phyloP scores from a whole-genome alignment of 2,113 vertebrate species.

The Melanerpes aurifrons region DNA sequence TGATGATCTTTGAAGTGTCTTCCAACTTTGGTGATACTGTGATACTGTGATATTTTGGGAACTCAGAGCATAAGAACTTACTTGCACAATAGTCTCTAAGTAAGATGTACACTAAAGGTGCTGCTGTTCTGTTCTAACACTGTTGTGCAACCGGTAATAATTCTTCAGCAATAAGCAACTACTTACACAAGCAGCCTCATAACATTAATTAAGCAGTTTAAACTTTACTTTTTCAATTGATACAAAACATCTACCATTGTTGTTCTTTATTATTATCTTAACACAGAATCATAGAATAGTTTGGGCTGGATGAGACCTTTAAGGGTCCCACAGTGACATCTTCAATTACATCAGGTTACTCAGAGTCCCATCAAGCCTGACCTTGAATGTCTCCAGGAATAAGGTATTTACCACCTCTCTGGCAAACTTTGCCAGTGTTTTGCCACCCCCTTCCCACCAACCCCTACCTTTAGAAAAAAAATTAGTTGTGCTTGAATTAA shows the following conservation, averaged over 20 bases:
- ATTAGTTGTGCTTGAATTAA: too few relatives aligned
- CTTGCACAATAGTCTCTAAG: not conserved
- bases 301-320: accelerated
- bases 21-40: too few relatives aligned
- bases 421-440: not conserved
- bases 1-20: too few relatives aligned
- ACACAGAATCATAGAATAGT: not conserved
- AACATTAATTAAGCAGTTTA: not conserved
- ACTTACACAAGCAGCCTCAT: not conserved
- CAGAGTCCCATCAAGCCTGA: accelerated
- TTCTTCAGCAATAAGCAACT: not conserved
- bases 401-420: too few relatives aligned
- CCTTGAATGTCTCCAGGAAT: not conserved
- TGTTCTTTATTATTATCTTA: not conserved
- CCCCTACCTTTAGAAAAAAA: too few relatives aligned
- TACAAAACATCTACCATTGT: not conserved
- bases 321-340: not conserved
- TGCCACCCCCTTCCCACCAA: not conserved
- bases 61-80: not conserved
- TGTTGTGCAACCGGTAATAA: not conserved
- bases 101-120: not conserved
- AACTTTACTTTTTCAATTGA: not conserved
- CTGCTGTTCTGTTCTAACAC: not conserved
- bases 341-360: not conserved
- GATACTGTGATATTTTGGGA: not conserved